phyloP scores from a whole-genome alignment of 2,797 vertebrate genomes.

The Melanogrammus aeglefinus region DNA sequence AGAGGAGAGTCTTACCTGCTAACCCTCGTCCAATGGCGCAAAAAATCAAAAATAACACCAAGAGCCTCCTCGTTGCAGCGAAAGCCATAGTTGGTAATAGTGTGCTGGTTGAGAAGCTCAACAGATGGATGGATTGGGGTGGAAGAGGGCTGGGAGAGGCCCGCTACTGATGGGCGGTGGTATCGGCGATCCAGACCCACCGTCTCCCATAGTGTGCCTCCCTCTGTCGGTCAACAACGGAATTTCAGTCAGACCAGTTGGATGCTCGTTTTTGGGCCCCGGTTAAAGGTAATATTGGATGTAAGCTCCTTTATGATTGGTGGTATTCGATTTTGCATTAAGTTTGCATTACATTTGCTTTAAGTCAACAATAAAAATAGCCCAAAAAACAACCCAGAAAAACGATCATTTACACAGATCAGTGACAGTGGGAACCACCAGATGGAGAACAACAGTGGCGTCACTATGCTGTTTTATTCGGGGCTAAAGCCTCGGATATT shows the following conservation, averaged over 20 bases:
- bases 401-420: background rate
- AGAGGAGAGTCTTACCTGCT: conserved; percentile 66
- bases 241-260: background rate
- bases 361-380: background rate
- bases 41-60: conserved; percentile 71
- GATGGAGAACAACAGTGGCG: no score
- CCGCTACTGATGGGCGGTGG: conserved; percentile 1
- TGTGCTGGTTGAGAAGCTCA: conserved; percentile 56
- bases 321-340: background rate
- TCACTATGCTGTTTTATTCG: no score
- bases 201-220: conserved; percentile 50
- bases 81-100: conserved; percentile 72
- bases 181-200: conserved; percentile 7
- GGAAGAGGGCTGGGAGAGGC: conserved; percentile 51
- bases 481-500: no score
- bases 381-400: background rate
- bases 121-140: conserved; percentile 51
- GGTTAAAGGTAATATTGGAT: background rate
- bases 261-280: background rate
- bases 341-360: background rate
- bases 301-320: background rate
- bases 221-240: conserved; percentile 49
- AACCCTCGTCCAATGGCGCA: conserved; percentile 61
- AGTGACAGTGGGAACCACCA: no score
- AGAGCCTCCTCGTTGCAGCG: conserved; percentile 71